phyloP scores from a whole-genome alignment of 1,140 invertebrate genomes.

The Calliopsis andreniformis region DNA sequence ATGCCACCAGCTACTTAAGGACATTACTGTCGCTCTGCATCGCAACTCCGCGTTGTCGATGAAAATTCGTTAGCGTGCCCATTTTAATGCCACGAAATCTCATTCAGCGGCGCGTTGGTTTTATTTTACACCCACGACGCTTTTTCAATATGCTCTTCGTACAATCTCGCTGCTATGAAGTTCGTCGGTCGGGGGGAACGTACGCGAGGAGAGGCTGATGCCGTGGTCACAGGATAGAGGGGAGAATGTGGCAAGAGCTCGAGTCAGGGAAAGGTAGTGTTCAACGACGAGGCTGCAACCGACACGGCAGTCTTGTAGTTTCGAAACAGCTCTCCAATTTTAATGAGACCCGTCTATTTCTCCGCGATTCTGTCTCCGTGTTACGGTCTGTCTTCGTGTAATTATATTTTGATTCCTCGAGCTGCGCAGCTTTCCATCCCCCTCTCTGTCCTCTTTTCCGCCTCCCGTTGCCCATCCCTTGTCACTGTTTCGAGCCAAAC shows the following conservation, averaged over 20 bases:
- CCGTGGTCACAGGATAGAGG: constrained; percentile 5
- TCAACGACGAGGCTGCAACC: constrained; percentile 73
- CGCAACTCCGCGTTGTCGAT: constrained; percentile 6
- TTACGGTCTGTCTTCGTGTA: constrained; percentile 79
- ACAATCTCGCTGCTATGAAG: constrained; percentile 52
- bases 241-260: constrained; percentile 23
- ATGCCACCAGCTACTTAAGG: constrained; percentile 13
- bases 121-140: constrained; percentile 25
- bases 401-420: constrained; percentile 81
- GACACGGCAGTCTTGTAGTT: constrained; percentile 80
- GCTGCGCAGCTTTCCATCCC: constrained; percentile 64
- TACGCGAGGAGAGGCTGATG: background rate
- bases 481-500: constrained; percentile 36
- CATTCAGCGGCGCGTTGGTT: constrained; percentile 30
- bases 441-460: background rate
- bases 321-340: constrained; percentile 81
- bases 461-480: constrained; percentile 32
- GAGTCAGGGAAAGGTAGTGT: constrained; percentile 65
- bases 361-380: constrained; percentile 77
- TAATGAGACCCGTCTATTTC: constrained; percentile 81
- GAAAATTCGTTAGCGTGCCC: constrained; percentile 58
- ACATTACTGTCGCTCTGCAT: background rate
- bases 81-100: constrained; percentile 41
- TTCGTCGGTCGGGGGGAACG: constrained; percentile 57
- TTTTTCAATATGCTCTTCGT: constrained; percentile 51